A percentile compares a stretch with the other conserved stretches of the same genome.
These are phyloP conservation scores for Phrynocephalus vlangalii DNA, from an alignment of 2,797 vertebrate genomes.

Conservation along the genomic window DNA sequence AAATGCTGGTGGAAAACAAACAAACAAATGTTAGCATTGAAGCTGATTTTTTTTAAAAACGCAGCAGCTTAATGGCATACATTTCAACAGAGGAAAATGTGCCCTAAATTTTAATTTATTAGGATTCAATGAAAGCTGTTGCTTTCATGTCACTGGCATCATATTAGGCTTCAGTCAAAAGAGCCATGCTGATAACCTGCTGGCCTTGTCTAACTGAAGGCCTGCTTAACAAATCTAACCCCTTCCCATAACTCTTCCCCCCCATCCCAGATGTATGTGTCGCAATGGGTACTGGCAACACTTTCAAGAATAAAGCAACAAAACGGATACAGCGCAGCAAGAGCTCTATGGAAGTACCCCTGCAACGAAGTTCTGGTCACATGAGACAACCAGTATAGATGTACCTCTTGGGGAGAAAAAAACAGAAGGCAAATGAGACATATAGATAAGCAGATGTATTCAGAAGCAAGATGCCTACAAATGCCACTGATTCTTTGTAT, in stretches of 20 bases:
- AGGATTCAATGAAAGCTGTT: conserved; percentile 3
- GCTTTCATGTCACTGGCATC: background rate
- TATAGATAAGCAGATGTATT: background rate
- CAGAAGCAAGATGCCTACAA: background rate
- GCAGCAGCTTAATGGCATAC: background rate
- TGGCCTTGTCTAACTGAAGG: background rate
- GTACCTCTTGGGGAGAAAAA: background rate
- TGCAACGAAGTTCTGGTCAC: background rate
- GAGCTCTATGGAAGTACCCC: background rate
- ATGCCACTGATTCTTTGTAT: background rate
- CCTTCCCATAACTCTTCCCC: background rate
- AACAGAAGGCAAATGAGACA: background rate
- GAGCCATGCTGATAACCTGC: background rate
- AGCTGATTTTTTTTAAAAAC: background rate
- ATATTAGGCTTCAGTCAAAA: background rate
- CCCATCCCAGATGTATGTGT: background rate
- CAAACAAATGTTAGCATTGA: background rate
- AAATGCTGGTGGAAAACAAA: conserved; percentile 24
- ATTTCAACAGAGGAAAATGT: background rate
- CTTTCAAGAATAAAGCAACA: background rate
- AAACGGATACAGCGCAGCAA: background rate
- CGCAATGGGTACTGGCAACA: background rate
- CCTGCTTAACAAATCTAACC: background rate
- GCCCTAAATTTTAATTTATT: background rate
- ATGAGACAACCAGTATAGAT: background rate